These are phyloP conservation scores for Rattus norvegicus DNA, from an alignment of 2,113 vertebrate species.

Conservation along the genomic window GRCr8 NC_086019.1:76126001-76126500, in stretches of 20 bases:
- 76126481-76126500: background rate
- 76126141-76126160: background rate
- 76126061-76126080: background rate
- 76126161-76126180: background rate
- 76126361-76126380: background rate
- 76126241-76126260: background rate
- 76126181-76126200: background rate
- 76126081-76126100: background rate
- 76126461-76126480: background rate
- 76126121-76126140: background rate
- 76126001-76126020: background rate
- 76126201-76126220: background rate
- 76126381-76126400: background rate
- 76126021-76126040: conserved; percentile 1
- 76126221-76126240: background rate
- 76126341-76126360: background rate
- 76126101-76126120: background rate
- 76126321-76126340: background rate
- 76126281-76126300: background rate
- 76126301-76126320: conserved; percentile 17
- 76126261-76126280: background rate
- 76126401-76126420: background rate
- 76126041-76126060: background rate
- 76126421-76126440: background rate
- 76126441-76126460: background rate